phyloP scores from a whole-genome alignment of 2,113 vertebrate genomes.

The Fregata magnificens region DNA sequence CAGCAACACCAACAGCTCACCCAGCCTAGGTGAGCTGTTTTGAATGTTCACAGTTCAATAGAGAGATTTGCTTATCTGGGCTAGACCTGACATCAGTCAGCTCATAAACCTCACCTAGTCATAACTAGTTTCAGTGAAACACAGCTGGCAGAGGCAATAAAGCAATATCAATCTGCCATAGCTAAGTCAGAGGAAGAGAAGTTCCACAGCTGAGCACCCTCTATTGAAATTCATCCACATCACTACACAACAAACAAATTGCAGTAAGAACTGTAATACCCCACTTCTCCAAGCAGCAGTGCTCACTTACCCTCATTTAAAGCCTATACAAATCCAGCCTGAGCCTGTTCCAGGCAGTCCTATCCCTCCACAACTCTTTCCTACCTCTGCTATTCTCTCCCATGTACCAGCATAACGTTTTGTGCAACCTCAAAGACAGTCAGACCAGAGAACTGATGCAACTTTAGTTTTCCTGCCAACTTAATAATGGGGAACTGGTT shows the following conservation, averaged over 20 bases:
- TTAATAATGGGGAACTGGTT: background rate
- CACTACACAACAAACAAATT: fast-evolving
- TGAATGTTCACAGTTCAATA: fast-evolving
- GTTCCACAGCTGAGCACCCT: background rate
- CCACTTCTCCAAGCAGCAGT: background rate
- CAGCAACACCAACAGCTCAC: background rate
- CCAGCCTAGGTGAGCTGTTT: background rate
- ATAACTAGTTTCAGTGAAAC: background rate
- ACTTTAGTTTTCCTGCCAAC: background rate
- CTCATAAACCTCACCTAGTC: background rate
- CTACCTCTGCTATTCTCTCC: background rate
- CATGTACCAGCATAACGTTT: fast-evolving
- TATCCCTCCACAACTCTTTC: background rate
- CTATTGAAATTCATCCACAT: background rate
- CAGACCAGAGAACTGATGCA: background rate
- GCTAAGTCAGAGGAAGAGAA: fast-evolving
- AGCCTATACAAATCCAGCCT: background rate
- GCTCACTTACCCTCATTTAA: background rate
- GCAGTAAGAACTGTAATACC: background rate
- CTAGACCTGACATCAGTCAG: too few species aligned
- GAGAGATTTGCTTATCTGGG: background rate
- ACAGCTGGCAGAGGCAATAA: background rate
- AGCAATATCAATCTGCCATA: fast-evolving
- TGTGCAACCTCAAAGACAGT: background rate
- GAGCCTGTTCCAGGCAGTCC: constrained; percentile 9